Evolutionary conservation across 1,140 invertebrate genomes (phyloP).

Genomic region (Heliconius nattereri): DNA sequence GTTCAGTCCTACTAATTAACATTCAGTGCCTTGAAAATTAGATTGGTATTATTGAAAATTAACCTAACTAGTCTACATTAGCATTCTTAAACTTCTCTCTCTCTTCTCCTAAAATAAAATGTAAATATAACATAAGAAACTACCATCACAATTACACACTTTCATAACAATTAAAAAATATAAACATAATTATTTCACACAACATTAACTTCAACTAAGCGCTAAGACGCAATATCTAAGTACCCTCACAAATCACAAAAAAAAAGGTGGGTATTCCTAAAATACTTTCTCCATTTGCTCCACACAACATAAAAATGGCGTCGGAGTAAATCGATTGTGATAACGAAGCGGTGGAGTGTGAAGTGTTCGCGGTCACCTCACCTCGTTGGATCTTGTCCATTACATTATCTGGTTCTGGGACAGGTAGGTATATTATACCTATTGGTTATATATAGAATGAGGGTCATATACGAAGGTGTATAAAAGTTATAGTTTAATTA

Average conservation of each 20-base stretch:
- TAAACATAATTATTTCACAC: neutral
- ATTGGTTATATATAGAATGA: neutral
- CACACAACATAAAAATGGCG: constrained; percentile 19
- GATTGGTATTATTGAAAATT: too few species aligned
- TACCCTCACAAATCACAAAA: constrained; percentile 11
- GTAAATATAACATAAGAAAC: neutral
- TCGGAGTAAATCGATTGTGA: constrained; percentile 35
- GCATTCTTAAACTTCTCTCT: too few species aligned
- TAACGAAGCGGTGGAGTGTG: constrained; percentile 35
- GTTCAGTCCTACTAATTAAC: too few species aligned
- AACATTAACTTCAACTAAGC: neutral
- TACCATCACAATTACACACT: neutral
- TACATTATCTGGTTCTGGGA: constrained; percentile 22
- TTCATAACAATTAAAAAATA: neutral
- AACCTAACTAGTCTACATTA: too few species aligned
- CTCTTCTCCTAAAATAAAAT: too few species aligned
- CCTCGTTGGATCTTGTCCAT: constrained; percentile 20
- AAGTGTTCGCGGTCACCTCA: constrained; percentile 33
- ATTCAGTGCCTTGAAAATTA: too few species aligned
- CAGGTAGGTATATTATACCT: constrained; percentile 2
- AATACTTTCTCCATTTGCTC: constrained; percentile 29
- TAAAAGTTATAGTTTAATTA: constrained; percentile 12
- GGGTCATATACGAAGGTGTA: constrained; percentile 4
- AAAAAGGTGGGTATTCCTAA: constrained; percentile 10
- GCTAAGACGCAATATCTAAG: neutral